These are phyloP conservation scores for Diogma glabrata DNA, from an alignment of 2,888 invertebrate species.

Conservation along the genomic window DNA sequence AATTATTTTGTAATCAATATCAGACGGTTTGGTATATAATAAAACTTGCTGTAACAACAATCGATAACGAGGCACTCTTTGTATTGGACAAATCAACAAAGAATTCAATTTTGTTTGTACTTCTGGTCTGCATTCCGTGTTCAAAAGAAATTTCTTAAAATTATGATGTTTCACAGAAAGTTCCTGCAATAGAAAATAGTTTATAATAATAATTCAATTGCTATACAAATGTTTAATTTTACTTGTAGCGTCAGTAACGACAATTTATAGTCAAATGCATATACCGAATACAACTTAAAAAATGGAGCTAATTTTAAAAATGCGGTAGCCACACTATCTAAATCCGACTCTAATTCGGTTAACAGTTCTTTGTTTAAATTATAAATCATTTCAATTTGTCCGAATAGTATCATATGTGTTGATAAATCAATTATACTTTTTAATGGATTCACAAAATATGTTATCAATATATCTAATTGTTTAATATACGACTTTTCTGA, in stretches of 20 bases:
- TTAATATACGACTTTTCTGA: conserved; percentile 58
- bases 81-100: conserved; percentile 64
- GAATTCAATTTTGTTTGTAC: conserved; percentile 58
- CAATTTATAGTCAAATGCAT: conserved; percentile 60
- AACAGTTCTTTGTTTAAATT: conserved; percentile 50
- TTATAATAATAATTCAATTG: background rate
- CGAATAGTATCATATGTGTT: conserved; percentile 45
- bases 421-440: conserved; percentile 40
- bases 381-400: conserved; percentile 51
- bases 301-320: conserved; percentile 63
- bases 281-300: conserved; percentile 65
- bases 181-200: conserved; percentile 28
- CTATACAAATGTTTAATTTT: conserved; percentile 17
- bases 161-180: conserved; percentile 40
- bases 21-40: conserved; percentile 43
- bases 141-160: conserved; percentile 45
- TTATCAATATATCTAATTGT: conserved; percentile 52
- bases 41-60: conserved; percentile 57
- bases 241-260: conserved; percentile 50
- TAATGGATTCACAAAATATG: conserved; percentile 49
- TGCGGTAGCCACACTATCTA: conserved; percentile 48
- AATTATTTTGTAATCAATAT: conserved; percentile 43
- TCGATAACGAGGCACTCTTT: conserved; percentile 65
- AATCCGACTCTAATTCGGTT: conserved; percentile 42
- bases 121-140: conserved; percentile 57